A percentile compares a stretch with the other conserved stretches of the same genome.
These are phyloP conservation scores for Neodiprion fabricii DNA, from an alignment of 1,140 invertebrate species.

Conservation along the genomic window DNA sequence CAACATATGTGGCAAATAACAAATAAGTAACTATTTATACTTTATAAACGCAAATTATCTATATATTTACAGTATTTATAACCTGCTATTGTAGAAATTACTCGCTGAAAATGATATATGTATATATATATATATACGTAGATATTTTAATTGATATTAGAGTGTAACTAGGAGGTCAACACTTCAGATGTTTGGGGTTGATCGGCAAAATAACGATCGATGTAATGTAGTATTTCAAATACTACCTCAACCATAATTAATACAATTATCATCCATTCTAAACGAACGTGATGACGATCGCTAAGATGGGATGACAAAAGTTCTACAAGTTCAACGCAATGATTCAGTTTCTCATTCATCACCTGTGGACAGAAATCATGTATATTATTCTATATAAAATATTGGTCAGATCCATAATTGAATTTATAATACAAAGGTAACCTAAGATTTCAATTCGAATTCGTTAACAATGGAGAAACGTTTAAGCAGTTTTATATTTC, in stretches of 20 bases:
- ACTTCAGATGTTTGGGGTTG: constrained; percentile 14
- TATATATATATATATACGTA: too few species aligned
- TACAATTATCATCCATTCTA: constrained; percentile 97
- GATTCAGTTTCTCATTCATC: constrained; percentile 93
- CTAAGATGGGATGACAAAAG: constrained; percentile 86
- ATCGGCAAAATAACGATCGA: constrained; percentile 60
- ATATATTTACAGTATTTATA: too few species aligned
- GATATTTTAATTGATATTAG: too few species aligned
- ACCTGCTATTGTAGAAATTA: too few species aligned
- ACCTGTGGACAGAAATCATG: constrained; percentile 67
- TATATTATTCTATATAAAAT: constrained; percentile 27
- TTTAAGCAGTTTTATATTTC: too few species aligned
- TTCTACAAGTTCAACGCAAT: constrained; percentile 90
- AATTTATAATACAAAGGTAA: constrained; percentile 12
- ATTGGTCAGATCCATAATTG: background rate
- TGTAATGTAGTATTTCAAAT: constrained; percentile 86
- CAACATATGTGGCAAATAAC: too few species aligned
- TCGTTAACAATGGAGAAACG: too few species aligned
- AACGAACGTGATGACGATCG: constrained; percentile 86
- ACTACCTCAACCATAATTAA: constrained; percentile 94
- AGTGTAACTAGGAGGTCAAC: too few species aligned
- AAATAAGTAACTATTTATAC: too few species aligned
- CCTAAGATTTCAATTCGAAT: background rate
- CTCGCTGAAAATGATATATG: too few species aligned
- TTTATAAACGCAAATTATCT: too few species aligned